Percentiles rank a stretch among this genome's conserved stretches.
Conservation (phyloP, 2,797 vertebrate species). For the Anabas testudineus region DNA sequence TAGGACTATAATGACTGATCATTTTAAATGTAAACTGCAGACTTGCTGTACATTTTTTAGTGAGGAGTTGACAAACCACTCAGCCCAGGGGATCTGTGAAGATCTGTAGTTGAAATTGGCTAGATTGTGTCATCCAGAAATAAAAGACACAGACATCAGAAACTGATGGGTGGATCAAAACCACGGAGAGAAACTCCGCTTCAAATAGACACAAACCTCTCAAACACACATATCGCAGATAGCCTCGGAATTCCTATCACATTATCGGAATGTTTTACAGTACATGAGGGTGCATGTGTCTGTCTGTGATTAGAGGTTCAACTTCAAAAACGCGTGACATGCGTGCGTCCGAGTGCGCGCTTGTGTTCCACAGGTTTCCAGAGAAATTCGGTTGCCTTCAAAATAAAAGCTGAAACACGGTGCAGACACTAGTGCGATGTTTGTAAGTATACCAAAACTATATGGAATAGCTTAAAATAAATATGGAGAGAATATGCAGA, state of each 20-base stretch:
- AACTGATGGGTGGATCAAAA: conserved; percentile 56
- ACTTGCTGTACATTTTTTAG: neutral
- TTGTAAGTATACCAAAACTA: neutral
- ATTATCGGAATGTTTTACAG: neutral
- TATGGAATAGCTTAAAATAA: neutral
- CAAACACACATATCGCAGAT: conserved; percentile 17
- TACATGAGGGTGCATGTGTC: neutral
- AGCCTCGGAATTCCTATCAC: neutral
- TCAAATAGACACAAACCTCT: conserved; percentile 39
- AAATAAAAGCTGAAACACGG: conserved; percentile 30
- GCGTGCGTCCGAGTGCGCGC: rapidly evolving
- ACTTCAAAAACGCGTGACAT: neutral
- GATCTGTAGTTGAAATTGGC: conserved; percentile 19
- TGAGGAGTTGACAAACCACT: conserved; percentile 6
- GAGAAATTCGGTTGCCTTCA: neutral
- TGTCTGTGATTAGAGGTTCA: neutral
- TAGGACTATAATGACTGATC: neutral
- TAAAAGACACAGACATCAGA: conserved; percentile 2
- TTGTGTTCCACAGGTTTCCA: neutral
- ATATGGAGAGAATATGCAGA: neutral
- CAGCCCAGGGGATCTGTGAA: neutral
- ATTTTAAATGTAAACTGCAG: neutral
- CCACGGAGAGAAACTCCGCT: conserved; percentile 25
- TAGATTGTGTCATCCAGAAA: conserved; percentile 27
- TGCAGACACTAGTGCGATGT: rapidly evolving